These are phyloP conservation scores for Acronicta alni DNA, from an alignment of 2,888 invertebrate species.

Conservation along the genomic window DNA sequence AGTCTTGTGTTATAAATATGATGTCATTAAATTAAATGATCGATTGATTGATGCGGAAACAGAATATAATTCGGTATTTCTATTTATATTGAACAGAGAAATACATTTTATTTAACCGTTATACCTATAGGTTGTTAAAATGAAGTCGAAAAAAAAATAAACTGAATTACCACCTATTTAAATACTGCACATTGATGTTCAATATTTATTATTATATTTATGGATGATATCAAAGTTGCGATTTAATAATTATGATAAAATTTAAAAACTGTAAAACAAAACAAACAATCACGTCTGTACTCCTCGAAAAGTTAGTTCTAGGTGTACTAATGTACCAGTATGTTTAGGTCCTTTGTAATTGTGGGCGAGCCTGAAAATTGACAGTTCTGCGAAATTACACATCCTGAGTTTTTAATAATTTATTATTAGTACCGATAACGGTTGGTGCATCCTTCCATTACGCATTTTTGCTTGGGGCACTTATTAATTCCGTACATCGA, in stretches of 20 bases:
- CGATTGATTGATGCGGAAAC: conserved; percentile 41
- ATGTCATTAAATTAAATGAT: conserved; percentile 53
- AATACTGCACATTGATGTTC: conserved; percentile 17
- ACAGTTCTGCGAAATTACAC: background rate
- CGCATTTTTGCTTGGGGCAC: conserved; percentile 46
- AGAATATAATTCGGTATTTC: conserved; percentile 20
- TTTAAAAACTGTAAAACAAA: too few relatives aligned
- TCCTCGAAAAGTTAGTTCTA: too few relatives aligned
- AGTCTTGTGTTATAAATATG: conserved; percentile 48
- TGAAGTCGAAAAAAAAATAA: conserved; percentile 10
- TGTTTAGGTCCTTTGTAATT: too few relatives aligned
- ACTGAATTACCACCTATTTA: background rate
- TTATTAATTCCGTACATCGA: conserved; percentile 54
- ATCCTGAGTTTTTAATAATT: conserved; percentile 15
- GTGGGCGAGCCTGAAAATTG: too few relatives aligned
- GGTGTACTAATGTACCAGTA: too few relatives aligned
- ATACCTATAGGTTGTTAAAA: conserved; percentile 7
- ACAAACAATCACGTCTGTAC: too few relatives aligned
- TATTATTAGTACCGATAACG: conserved; percentile 35
- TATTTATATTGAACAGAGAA: conserved; percentile 16
- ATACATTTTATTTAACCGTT: conserved; percentile 10
- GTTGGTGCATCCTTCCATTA: conserved; percentile 26
- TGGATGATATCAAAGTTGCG: too few relatives aligned
- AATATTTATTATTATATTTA: too few relatives aligned
- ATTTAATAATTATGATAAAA: too few relatives aligned